Evolutionary conservation across 2,797 vertebrate genomes (phyloP).

Genomic region (Leptodactylus fallax): DNA sequence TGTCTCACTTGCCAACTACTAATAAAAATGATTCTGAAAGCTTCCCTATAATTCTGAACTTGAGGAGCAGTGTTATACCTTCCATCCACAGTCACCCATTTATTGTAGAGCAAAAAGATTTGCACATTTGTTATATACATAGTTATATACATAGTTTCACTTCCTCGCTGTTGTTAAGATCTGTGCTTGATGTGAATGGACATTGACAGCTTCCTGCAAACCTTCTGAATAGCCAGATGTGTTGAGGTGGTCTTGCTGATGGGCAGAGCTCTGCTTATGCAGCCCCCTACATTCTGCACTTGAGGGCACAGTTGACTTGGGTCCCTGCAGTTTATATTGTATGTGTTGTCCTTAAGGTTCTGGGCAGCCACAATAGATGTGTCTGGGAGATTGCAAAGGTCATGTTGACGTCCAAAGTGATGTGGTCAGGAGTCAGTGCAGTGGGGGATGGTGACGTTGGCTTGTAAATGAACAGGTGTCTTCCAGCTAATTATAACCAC

Average conservation of each 20-base stretch:
- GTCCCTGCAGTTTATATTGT: background rate
- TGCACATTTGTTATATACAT: too few relatives aligned
- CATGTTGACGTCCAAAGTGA: background rate
- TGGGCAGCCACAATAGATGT: background rate
- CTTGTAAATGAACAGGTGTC: conserved; percentile 42
- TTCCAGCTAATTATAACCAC: conserved; percentile 18
- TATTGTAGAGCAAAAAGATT: too few relatives aligned
- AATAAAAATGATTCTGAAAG: too few relatives aligned
- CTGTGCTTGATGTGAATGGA: background rate
- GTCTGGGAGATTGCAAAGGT: conserved; percentile 1
- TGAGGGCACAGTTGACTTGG: background rate
- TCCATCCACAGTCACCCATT: too few relatives aligned
- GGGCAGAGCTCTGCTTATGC: background rate
- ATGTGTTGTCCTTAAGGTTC: background rate
- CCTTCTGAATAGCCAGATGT: too few relatives aligned
- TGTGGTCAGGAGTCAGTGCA: background rate
- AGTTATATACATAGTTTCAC: too few relatives aligned
- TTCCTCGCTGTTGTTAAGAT: too few relatives aligned
- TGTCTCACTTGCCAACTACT: too few relatives aligned
- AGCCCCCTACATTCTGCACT: background rate
- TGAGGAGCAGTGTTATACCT: too few relatives aligned
- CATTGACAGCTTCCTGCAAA: background rate
- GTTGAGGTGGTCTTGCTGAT: background rate
- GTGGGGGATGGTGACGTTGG: background rate
- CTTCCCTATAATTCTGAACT: too few relatives aligned